These are phyloP conservation scores for Zygaena filipendulae DNA, from an alignment of 2,888 invertebrate genomes.

Conservation along the genomic window DNA sequence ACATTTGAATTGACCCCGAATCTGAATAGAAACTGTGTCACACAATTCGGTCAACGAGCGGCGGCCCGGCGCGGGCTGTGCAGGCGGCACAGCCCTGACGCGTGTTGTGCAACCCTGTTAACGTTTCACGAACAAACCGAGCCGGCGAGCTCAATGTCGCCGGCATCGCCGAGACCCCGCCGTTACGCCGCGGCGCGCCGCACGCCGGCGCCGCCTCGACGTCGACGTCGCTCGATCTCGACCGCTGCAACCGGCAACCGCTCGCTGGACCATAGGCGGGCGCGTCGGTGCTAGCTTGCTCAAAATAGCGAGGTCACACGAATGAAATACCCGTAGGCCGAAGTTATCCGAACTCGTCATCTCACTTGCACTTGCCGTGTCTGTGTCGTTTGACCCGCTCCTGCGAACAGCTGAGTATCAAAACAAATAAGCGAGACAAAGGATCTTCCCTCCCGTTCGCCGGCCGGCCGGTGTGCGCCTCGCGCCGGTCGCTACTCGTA, in stretches of 20 bases:
- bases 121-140: conserved; percentile 53
- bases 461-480: conserved; percentile 62
- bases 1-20: conserved; percentile 69
- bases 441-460: conserved; percentile 61
- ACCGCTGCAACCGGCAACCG: conserved; percentile 26
- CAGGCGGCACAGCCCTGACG: conserved; percentile 26
- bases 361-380: conserved; percentile 32
- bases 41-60: conserved; percentile 48
- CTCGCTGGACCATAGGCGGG: conserved; percentile 21
- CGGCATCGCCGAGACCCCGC: background rate
- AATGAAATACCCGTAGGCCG: conserved; percentile 20
- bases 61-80: conserved; percentile 25
- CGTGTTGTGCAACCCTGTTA: conserved; percentile 67
- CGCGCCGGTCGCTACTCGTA: too few species aligned
- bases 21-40: conserved; percentile 69
- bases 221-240: conserved; percentile 55
- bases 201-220: conserved; percentile 32
- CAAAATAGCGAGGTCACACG: conserved; percentile 43
- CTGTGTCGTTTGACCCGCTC: conserved; percentile 34
- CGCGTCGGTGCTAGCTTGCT: conserved; percentile 30
- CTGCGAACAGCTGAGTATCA: conserved; percentile 66
- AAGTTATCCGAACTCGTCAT: conserved; percentile 18
- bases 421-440: conserved; percentile 67
- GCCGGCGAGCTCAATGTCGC: conserved; percentile 51
- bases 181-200: too few species aligned